phyloP scores from a whole-genome alignment of 2,797 vertebrate genomes.

The Erpetoichthys calabaricus region DNA sequence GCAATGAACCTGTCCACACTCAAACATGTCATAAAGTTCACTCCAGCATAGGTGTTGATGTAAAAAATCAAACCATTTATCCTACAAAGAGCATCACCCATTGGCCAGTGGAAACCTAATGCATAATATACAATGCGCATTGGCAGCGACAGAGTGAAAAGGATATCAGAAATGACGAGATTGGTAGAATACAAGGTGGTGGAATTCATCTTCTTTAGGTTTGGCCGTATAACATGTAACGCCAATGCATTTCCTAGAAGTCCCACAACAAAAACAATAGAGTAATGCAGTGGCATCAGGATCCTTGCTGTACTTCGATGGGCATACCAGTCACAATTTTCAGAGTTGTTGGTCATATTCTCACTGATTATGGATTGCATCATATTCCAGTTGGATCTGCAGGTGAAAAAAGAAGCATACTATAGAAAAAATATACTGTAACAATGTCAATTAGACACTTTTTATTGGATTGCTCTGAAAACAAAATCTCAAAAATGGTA shows the following conservation, averaged over 20 bases:
- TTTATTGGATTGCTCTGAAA: too few relatives aligned
- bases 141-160: slow-evolving; percentile 74
- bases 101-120: slow-evolving; percentile 74
- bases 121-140: slow-evolving; percentile 75
- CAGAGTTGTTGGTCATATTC: neutral
- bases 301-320: slow-evolving; percentile 61
- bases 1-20: slow-evolving; percentile 87
- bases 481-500: too few relatives aligned
- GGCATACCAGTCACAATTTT: slow-evolving; percentile 33
- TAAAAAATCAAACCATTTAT: slow-evolving; percentile 74
- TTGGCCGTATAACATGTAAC: slow-evolving; percentile 72
- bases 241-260: slow-evolving; percentile 77
- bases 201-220: slow-evolving; percentile 89
- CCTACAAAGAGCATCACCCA: slow-evolving; percentile 67
- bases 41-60: slow-evolving; percentile 84
- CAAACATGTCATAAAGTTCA: slow-evolving; percentile 94
- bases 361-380: too few relatives aligned
- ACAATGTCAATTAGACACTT: too few relatives aligned
- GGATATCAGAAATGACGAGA: slow-evolving; percentile 80
- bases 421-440: too few relatives aligned
- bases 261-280: slow-evolving; percentile 62
- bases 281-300: slow-evolving; percentile 68
- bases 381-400: too few relatives aligned
- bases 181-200: slow-evolving; percentile 91
- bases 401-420: too few relatives aligned